Evolutionary conservation across 2,888 invertebrate genomes (phyloP), one percentile per base, ranked within the genome.

Genomic region (Ophion costatus): DNA sequence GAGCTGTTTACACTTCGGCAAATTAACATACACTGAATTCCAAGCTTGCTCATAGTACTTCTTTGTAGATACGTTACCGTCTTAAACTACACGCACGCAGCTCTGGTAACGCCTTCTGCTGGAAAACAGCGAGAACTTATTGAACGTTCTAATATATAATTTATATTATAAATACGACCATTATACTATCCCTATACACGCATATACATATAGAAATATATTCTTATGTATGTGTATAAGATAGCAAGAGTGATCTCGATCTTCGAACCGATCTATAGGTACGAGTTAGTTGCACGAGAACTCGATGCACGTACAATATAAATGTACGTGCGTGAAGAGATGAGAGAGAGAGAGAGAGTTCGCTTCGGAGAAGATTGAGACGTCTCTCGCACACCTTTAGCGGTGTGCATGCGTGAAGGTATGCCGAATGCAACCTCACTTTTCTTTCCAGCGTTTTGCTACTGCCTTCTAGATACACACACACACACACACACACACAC

Each of bases 331-430:
- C 82, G 79, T 61, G 45, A 74, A 85, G 83, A 14, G 51, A 51
- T 17, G 81, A 63, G 20, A 76, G 56, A 57, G 75, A 71, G 83
- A 78, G 74, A 75, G 51, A 66, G 29, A 73, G 51, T 11, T 64
- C 74, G 42, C 57, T 38, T 57, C 63, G 63, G 51, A 71, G 74
- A 81, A 86, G 85, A 88, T 88, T 88, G 88, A 88, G 88, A 88
- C 85, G 87, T 88, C 87, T 85, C 86, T 82, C 83, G 84, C 88
- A 84, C 85, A 80, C 87, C 85, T 86, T 87, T 85, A 86, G 85
- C 78, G 71, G 84, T 83, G 85, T 82, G 86, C 86, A 86, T 84
- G 86, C 88, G 88, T 88, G 88, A 87, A 87, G 87, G 88, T 87
- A 87, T 87, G 85, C 85, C 87, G 82, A 88, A 85, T 83, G 85